These are phyloP conservation scores for Criorhina ranunculi DNA, from an alignment of 2,888 invertebrate species.

Conservation along the genomic window DNA sequence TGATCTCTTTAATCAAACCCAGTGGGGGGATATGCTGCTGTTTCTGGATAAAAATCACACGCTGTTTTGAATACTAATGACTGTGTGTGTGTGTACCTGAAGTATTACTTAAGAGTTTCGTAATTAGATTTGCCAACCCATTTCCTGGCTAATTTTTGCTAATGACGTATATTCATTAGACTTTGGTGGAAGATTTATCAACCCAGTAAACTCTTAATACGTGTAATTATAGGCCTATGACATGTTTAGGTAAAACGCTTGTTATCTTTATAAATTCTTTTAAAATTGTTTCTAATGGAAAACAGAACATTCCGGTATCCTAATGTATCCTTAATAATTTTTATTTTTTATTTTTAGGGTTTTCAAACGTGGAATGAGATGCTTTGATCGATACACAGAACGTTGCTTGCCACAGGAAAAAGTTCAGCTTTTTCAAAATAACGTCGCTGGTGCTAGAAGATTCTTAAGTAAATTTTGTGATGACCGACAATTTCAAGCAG, in stretches of 20 bases:
- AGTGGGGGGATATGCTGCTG: neutral
- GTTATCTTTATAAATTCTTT: neutral
- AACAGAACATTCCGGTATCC: too few relatives aligned
- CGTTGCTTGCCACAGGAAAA: slow-evolving; percentile 82
- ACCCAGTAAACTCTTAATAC: neutral
- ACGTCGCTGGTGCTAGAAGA: slow-evolving; percentile 82
- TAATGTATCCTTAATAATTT: too few relatives aligned
- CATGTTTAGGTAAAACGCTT: neutral
- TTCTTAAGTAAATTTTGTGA: slow-evolving; percentile 83
- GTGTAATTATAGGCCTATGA: neutral
- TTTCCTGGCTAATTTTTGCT: neutral
- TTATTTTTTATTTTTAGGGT: slow-evolving; percentile 80
- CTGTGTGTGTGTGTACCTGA: neutral
- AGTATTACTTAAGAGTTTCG: neutral
- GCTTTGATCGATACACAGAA: slow-evolving; percentile 82
- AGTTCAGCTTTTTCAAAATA: slow-evolving; percentile 81
- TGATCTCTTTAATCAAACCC: neutral
- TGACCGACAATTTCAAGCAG: slow-evolving; percentile 82
- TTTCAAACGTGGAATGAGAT: slow-evolving; percentile 83
- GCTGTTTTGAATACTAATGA: neutral
- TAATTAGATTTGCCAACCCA: slow-evolving; percentile 3
- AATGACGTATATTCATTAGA: neutral
- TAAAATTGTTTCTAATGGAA: neutral
- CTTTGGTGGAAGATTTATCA: neutral
- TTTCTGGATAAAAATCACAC: neutral